These are phyloP conservation scores for Percopsis transmontana DNA, from an alignment of 2,113 vertebrate species.

Conservation along the genomic window DNA sequence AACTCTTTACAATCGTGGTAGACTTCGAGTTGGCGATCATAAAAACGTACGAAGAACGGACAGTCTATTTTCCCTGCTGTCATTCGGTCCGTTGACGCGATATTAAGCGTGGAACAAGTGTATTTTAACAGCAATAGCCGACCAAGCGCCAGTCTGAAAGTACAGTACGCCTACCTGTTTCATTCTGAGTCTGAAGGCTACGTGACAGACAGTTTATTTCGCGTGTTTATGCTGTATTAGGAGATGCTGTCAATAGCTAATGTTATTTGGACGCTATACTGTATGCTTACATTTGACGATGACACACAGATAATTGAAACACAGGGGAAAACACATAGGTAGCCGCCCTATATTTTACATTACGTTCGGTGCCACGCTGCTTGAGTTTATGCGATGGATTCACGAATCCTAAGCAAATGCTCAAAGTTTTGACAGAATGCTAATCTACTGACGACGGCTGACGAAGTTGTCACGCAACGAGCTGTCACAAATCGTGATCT, in stretches of 20 bases:
- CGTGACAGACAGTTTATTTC: constrained; percentile 67
- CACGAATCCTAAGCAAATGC: constrained; percentile 23
- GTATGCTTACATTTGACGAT: constrained; percentile 16
- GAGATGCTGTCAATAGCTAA: constrained; percentile 55
- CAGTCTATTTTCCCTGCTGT: constrained; percentile 25
- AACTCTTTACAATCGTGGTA: constrained; percentile 47
- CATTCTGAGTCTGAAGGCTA: constrained; percentile 42
- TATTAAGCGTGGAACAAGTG: constrained; percentile 45
- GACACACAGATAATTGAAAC: constrained; percentile 6
- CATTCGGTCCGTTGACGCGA: constrained; percentile 13
- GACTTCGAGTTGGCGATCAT: constrained; percentile 17
- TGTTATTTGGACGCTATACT: constrained; percentile 22
- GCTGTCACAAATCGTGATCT: constrained; percentile 29
- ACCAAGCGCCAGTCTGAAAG: constrained; percentile 59
- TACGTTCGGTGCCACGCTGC: background rate
- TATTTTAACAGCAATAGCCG: constrained; percentile 64
- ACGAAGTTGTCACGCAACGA: constrained; percentile 15
- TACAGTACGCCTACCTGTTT: constrained; percentile 70
- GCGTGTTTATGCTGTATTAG: constrained; percentile 57
- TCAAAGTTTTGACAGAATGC: constrained; percentile 58
- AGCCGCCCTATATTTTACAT: background rate
- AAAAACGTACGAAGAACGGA: constrained; percentile 25
- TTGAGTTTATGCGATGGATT: constrained; percentile 23
- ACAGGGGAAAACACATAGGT: background rate
- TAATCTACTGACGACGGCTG: constrained; percentile 18